Conservation (phyloP, 2,797 vertebrate genomes). For the Melanotaenia maccullochi region DNA sequence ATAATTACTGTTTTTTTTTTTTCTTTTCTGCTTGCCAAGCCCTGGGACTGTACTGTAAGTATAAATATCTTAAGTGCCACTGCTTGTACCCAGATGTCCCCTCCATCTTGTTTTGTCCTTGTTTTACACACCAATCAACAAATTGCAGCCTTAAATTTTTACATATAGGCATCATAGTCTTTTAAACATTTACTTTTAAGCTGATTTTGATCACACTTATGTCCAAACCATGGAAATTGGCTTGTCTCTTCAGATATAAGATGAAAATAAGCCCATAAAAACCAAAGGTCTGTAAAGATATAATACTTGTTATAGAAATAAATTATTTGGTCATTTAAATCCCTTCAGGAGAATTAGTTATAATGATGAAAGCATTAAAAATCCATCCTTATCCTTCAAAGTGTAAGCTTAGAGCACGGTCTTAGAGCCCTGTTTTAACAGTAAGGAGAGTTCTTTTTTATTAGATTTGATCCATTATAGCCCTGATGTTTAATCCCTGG, state of each 20-base stretch:
- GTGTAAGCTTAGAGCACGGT: too few relatives aligned
- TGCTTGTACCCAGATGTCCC: conserved; percentile 21
- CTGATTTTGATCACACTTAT: neutral
- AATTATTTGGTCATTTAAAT: too few relatives aligned
- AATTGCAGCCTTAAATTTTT: neutral
- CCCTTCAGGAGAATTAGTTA: too few relatives aligned
- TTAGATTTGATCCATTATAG: conserved; percentile 4
- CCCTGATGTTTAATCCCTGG: conserved; percentile 1
- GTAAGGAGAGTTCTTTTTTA: neutral
- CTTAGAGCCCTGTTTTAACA: neutral
- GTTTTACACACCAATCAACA: conserved; percentile 6
- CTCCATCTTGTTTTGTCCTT: neutral
- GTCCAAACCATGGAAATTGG: neutral
- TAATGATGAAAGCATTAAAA: too few relatives aligned
- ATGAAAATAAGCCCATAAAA: too few relatives aligned
- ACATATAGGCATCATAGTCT: neutral
- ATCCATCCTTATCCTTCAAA: too few relatives aligned
- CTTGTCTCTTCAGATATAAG: neutral
- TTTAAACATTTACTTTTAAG: neutral
- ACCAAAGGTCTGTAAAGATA: too few relatives aligned
- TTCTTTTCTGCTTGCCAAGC: conserved; percentile 69
- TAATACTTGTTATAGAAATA: too few relatives aligned
- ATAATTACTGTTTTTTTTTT: conserved; percentile 57
- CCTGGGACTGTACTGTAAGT: conserved; percentile 82
- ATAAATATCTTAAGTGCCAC: conserved; percentile 38